These are phyloP conservation scores for Tachycineta bicolor DNA, from an alignment of 2,113 vertebrate species.

Conservation along the genomic window DNA sequence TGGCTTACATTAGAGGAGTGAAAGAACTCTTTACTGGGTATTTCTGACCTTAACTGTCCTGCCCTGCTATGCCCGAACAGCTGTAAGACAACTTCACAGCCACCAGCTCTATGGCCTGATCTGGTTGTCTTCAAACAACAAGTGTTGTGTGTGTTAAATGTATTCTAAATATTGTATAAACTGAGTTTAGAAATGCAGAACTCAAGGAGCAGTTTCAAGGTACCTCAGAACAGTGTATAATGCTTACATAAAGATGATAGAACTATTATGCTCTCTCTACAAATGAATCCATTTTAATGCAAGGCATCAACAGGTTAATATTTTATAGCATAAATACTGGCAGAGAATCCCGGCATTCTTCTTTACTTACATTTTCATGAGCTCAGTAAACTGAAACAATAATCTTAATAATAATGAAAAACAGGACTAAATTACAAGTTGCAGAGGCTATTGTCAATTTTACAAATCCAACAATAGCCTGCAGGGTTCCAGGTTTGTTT, in stretches of 20 bases:
- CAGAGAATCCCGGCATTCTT: background rate
- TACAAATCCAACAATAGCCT: conserved; percentile 66
- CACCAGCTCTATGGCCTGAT: background rate
- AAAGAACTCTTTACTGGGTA: background rate
- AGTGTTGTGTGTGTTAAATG: background rate
- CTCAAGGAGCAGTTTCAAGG: background rate
- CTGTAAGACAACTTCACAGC: background rate
- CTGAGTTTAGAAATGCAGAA: background rate
- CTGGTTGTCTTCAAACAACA: conserved; percentile 2
- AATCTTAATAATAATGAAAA: conserved; percentile 47
- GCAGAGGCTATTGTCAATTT: conserved; percentile 66
- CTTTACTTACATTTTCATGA: conserved; percentile 43
- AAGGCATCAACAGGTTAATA: conserved; percentile 42
- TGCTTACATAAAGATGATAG: background rate
- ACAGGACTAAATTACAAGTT: conserved; percentile 54
- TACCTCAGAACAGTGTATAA: background rate
- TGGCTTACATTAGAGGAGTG: background rate
- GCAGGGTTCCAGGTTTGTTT: conserved; percentile 68
- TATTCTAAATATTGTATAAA: conserved; percentile 23
- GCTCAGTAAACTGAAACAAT: conserved; percentile 53
- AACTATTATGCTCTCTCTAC: background rate
- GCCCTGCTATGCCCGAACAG: background rate
- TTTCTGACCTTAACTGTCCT: background rate
- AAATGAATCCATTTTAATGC: conserved; percentile 26
- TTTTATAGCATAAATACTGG: conserved; percentile 1